These are phyloP conservation scores for Mesocricetus auratus DNA, from an alignment of 2,113 vertebrate genomes.

Conservation along the genomic window DNA sequence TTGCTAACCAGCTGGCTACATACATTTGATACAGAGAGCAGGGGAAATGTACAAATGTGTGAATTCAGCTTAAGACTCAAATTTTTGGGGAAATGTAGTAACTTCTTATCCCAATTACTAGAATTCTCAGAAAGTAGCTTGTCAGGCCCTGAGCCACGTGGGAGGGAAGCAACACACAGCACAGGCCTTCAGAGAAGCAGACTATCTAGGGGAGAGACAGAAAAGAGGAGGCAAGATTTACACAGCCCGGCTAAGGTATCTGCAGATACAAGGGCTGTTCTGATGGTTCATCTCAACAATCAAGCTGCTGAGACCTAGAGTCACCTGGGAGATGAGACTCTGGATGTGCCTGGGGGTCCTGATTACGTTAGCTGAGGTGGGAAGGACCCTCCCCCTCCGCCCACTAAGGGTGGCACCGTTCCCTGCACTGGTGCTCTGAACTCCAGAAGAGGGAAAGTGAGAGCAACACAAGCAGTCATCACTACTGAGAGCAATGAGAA, in stretches of 20 bases:
- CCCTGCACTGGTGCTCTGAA: neutral
- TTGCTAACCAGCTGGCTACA: neutral
- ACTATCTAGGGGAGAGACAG: neutral
- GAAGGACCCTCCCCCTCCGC: neutral
- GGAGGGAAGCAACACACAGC: neutral
- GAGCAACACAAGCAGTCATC: neutral
- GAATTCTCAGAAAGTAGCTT: neutral
- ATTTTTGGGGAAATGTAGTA: neutral
- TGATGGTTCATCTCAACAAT: neutral
- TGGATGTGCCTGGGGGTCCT: neutral
- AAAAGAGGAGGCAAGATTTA: neutral
- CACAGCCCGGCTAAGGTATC: too few species aligned
- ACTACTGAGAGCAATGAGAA: neutral
- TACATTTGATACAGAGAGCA: neutral
- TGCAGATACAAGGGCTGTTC: neutral
- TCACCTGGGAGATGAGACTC: neutral
- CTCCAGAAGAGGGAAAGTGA: neutral
- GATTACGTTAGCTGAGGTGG: neutral
- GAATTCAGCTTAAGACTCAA: neutral
- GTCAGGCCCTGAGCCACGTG: neutral
- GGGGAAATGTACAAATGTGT: neutral
- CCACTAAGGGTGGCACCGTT: neutral
- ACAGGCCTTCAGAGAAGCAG: neutral
- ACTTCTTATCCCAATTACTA: neutral
- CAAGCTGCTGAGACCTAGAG: neutral